Percentiles rank a stretch among this genome's conserved stretches.
Conservation (phyloP, 2,113 vertebrate species). For the Procavia capensis region DNA sequence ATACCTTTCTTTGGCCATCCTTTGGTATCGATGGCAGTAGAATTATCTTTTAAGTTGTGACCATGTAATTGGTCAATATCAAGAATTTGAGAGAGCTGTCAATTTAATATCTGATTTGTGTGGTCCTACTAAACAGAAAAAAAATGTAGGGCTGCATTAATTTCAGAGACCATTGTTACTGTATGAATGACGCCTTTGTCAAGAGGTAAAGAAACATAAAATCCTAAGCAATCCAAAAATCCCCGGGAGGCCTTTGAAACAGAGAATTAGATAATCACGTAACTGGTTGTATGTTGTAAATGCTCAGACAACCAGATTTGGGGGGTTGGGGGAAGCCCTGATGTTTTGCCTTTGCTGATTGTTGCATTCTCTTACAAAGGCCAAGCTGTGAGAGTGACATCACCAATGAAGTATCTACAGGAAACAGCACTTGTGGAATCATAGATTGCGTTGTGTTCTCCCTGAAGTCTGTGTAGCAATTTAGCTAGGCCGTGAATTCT, state of each 20-base stretch:
- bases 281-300: neutral
- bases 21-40: neutral
- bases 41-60: neutral
- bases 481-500: no score
- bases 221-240: neutral
- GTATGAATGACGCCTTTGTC: neutral
- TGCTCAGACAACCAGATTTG: neutral
- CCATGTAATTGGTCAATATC: neutral
- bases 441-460: no score
- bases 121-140: neutral
- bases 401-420: neutral
- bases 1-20: neutral
- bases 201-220: neutral
- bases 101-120: neutral
- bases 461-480: no score
- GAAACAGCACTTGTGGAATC: no score
- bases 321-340: neutral
- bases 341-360: neutral
- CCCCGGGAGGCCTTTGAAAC: neutral
- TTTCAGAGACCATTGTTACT: neutral
- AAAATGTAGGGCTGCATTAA: neutral
- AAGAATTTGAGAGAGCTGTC: neutral
- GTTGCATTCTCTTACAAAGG: neutral
- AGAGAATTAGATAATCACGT: neutral
- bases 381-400: neutral